Evolutionary conservation across 2,888 invertebrate species (phyloP), one percentile per base, ranked within the genome.

Genomic region (Dryomyza anilis): DNA sequence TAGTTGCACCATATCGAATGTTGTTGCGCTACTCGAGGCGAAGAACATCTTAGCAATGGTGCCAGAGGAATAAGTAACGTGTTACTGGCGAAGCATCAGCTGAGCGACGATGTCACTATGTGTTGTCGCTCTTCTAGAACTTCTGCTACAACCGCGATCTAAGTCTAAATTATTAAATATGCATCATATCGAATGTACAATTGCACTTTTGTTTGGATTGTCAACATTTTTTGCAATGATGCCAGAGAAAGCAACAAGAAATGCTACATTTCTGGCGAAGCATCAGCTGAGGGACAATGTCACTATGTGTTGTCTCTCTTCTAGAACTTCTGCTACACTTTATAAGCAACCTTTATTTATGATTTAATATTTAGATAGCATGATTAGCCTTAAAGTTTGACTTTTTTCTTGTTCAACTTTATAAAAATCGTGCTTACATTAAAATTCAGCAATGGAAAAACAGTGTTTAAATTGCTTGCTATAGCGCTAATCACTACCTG

Each of bases 251-350:
- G 29, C 8, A 46, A 30, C 16, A 39, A 19, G 33, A 25, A n/a
- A n/a, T n/a, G n/a, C 10, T 10, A 12, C 7, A 46, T 59, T 64
- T 63, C 23, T 5, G 12, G 67, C 65, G 25, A 69, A 69, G 65
- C 71, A 72, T 71, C 72, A 69, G 55, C 43, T 67, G 63, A 66
- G 58, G 46, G 30, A 63, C 64, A 16, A 30, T n/a, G 16, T n/a
- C 19, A 19, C 50, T 48, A n/a, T n/a, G 62, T 69, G 72, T 73
- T 73, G 48, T 46, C 59, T 67, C 67, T 67, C 67, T 60, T 75
- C 77, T 76, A 75, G 75, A 79, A 76, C 74, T 72, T 69, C 55
- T 57, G 74, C 76, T 76, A 80, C 80, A 71, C 39, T 10, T 56
- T 21, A 29, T 7, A 10, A 10, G 0, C 1, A 43, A 30, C 14